Evolutionary conservation across 2,888 invertebrate genomes (phyloP).

Genomic region (Platypus cylindrus): DNA sequence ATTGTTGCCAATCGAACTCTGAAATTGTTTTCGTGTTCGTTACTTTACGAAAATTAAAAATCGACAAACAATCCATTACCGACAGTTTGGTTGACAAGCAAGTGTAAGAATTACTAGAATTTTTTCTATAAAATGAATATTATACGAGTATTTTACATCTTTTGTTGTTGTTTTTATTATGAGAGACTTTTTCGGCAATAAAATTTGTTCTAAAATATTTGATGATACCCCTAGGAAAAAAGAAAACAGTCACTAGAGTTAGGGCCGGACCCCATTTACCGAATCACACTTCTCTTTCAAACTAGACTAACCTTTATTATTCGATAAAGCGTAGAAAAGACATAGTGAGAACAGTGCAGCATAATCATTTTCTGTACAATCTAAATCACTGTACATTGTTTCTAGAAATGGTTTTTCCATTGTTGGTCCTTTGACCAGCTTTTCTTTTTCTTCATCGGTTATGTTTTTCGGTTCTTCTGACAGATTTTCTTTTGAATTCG

Average conservation of each 20-base stretch:
- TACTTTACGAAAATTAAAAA: background rate
- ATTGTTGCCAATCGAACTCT: slow-evolving; percentile 85
- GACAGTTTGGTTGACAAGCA: slow-evolving; percentile 78
- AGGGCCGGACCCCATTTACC: too few species aligned
- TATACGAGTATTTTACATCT: slow-evolving; percentile 50
- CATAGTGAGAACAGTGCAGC: slow-evolving; percentile 82
- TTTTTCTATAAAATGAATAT: slow-evolving; percentile 68
- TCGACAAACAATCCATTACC: slow-evolving; percentile 6
- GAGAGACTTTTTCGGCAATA: slow-evolving; percentile 44
- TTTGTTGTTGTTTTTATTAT: slow-evolving; percentile 25
- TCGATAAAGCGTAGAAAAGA: slow-evolving; percentile 83
- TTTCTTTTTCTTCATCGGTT: slow-evolving; percentile 82
- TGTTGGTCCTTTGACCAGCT: slow-evolving; percentile 17
- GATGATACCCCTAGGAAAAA: slow-evolving; percentile 59
- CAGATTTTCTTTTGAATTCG: slow-evolving; percentile 26
- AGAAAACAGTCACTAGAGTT: too few species aligned
- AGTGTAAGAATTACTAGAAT: slow-evolving; percentile 69
- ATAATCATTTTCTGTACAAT: slow-evolving; percentile 89
- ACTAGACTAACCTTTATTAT: slow-evolving; percentile 96
- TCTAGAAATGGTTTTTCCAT: slow-evolving; percentile 72
- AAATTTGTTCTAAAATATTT: slow-evolving; percentile 65
- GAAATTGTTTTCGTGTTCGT: slow-evolving; percentile 7
- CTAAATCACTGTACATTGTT: slow-evolving; percentile 74
- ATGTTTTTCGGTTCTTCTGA: slow-evolving; percentile 55
- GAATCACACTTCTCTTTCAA: too few species aligned